These are phyloP conservation scores for Cryptoleucopteryx plumbea DNA, from an alignment of 2,113 vertebrate genomes.

Conservation along the genomic window DNA sequence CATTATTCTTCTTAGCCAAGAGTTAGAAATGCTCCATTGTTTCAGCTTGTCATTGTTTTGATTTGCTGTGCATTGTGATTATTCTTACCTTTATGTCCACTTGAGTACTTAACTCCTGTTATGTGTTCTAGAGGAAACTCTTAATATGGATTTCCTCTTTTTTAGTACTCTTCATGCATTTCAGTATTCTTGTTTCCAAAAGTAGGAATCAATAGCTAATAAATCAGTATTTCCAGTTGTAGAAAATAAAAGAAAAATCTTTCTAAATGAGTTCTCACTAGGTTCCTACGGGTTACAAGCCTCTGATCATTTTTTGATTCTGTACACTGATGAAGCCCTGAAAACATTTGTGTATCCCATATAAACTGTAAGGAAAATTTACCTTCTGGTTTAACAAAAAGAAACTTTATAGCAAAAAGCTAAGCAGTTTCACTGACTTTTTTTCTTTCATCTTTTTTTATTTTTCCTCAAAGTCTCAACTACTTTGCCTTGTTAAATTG, in stretches of 20 bases:
- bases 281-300: constrained; percentile 33
- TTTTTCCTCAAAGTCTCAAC: constrained; percentile 67
- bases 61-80: constrained; percentile 63
- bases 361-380: constrained; percentile 61
- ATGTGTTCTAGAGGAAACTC: constrained; percentile 70
- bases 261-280: constrained; percentile 49
- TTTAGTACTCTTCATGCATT: constrained; percentile 67
- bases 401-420: constrained; percentile 68
- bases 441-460: constrained; percentile 69
- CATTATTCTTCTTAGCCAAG: constrained; percentile 52
- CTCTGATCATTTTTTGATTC: constrained; percentile 37
- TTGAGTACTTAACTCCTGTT: constrained; percentile 63
- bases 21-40: constrained; percentile 59
- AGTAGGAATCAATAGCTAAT: constrained; percentile 31
- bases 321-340: constrained; percentile 38
- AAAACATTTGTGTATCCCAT: constrained; percentile 61
- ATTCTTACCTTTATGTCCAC: constrained; percentile 61
- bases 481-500: constrained; percentile 68
- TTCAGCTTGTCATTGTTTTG: constrained; percentile 52
- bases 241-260: constrained; percentile 61
- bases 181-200: constrained; percentile 48
- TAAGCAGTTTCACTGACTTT: constrained; percentile 67
- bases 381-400: constrained; percentile 40
- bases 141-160: constrained; percentile 62
- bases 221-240: constrained; percentile 63